Evolutionary conservation across 2,888 invertebrate genomes (phyloP), one percentile per base, ranked within the genome.

Genomic region (Lamellibrachia columna): DNA sequence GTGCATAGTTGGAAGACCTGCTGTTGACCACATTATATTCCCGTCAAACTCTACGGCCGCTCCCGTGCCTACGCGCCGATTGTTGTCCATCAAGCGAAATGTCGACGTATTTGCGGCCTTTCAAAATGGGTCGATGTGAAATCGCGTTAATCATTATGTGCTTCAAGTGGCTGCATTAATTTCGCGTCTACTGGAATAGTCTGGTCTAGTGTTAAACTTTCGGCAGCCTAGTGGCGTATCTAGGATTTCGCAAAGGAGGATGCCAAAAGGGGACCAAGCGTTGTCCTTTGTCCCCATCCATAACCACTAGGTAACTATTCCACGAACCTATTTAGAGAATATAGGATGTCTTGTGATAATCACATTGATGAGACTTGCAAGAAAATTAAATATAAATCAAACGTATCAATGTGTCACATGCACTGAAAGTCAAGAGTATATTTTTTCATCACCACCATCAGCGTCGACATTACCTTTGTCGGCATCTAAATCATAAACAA

Each of bases 131-230:
- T 2, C 75, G 75, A 75, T n/a, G 22, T 75, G 75, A 15, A 75
- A 75, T 75, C 75, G 75, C 75, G 75, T 75, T 75, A 75, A 75
- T 75, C 75, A 75, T 75, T 22, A 6, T 75, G 75, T n/a, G 75
- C 15, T 75, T 75, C 75, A 75, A 75, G 75, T 75, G 75, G 75
- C 75, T 75, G 75, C 75, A 75, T 75, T 75, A 75, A 75, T 75
- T n/a, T 75, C n/a, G 22, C 75, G 75, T n/a, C 75, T n/a, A 75
- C 75, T n/a, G 75, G 22, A 75, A 6, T n/a, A 40, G 40, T 40
- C 40, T 40, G 40, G 22, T 2, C 22, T 15, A 75, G 15, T 75
- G 75, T 3, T 75, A 75, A 75, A 75, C 11, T 22, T 22, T 15
- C n/a, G 75, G 40, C 40, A 40, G 40, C 40, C 40, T 40, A 1